Conservation (phyloP, 2,888 invertebrate genomes). For the Gymnocheta viridis region DNA sequence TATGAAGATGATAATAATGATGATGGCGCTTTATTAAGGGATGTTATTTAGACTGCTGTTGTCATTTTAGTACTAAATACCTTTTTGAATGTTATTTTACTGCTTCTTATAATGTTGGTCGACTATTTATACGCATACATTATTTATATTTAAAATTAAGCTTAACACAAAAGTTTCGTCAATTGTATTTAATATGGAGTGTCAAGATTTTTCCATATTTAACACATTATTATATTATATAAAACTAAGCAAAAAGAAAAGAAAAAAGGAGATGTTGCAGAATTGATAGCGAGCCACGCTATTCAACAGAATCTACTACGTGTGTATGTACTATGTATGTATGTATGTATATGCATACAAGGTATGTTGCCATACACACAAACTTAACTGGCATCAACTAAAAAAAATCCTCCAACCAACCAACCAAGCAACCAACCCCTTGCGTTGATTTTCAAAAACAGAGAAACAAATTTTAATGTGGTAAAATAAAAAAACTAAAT, state of each 20-base stretch:
- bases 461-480: conserved; percentile 26
- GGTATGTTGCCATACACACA: not conserved
- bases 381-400: not conserved
- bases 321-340: not conserved
- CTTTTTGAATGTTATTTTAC: conserved; percentile 26
- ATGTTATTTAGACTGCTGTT: conserved; percentile 36
- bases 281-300: not conserved
- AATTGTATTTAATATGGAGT: conserved; percentile 30
- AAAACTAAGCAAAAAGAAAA: conserved; percentile 4
- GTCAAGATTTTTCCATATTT: conserved; percentile 38
- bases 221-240: conserved; percentile 25
- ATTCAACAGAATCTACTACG: not conserved
- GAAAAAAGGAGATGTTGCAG: not conserved
- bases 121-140: conserved; percentile 29
- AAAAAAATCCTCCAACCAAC: not conserved
- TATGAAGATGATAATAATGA: conserved; percentile 29
- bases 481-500: conserved; percentile 56
- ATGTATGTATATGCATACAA: not conserved
- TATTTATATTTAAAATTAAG: conserved; percentile 37
- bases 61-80: conserved; percentile 39
- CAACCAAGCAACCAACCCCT: conserved; percentile 41
- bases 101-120: conserved; percentile 4
- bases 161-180: conserved; percentile 19
- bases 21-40: conserved; percentile 28
- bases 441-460: not conserved